Evolutionary conservation across 2,888 invertebrate genomes (phyloP), one percentile per base, ranked within the genome.

Genomic region (Drepanosiphum platanoidis): DNA sequence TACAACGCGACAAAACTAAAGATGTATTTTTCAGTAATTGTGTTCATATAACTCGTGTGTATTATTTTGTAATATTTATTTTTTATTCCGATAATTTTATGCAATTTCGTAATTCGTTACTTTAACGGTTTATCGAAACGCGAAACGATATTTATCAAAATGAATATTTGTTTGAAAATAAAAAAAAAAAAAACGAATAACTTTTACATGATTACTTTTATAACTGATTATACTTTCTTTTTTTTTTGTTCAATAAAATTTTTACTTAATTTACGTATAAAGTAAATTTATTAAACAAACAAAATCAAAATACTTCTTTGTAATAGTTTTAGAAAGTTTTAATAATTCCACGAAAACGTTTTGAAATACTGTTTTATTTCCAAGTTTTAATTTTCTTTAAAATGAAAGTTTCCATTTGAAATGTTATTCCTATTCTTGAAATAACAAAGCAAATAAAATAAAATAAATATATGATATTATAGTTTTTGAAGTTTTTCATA

Each of bases 241-340:
- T 30, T 8, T 30, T 64, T 64, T 27, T 64, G 13, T 30, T 11
- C 27, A 30, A 30, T 64, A 11, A 36, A 27, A 27, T 36, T 75
- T 36, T n/a, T 61, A 52, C 74, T 52, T 42, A 22, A 74, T 74
- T 68, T 68, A 46, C 46, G 66, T 30, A 79, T 68, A 46, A 34
- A 68, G 68, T 27, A n/a, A 79, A 79, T 68, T 79, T 66, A 68
- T 15, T 68, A 66, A 79, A 34, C 46, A 46, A 68, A 52, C 68
- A n/a, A 68, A 46, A 68, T 34, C 68, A n/a, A 15, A 79, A 46
- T 61, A 46, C n/a, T 52, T 46, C 34, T 79, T 70, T 70, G 52
- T 80, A 70, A 32, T 64, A 64, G 52, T 42, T 72, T 72, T 42
- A 7, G 82, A 82, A 82, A 82, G 72, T 82, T 82, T 82, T 64